These are phyloP conservation scores for Mormyrus lacerda DNA, from an alignment of 2,113 vertebrate genomes.

Conservation along the genomic window DNA sequence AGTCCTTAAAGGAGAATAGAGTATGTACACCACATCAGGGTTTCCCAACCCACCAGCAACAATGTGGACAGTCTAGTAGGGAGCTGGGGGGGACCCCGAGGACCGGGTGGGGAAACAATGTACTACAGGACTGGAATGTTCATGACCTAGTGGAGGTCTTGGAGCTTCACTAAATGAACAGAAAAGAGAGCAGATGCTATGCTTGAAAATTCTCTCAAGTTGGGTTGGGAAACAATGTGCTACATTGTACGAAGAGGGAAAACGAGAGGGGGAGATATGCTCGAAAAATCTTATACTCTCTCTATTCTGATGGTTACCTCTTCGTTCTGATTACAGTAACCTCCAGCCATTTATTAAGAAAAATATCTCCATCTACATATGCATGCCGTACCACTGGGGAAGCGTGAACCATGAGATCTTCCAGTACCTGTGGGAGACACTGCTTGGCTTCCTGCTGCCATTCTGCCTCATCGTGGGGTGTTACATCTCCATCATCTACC, in stretches of 20 bases:
- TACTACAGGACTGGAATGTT: not conserved
- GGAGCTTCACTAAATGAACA: not conserved
- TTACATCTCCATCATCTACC: slow-evolving; percentile 62
- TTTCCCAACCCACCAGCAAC: not conserved
- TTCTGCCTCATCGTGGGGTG: slow-evolving; percentile 66
- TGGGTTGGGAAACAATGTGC: no score
- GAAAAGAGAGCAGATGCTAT: not conserved
- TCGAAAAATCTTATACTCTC: not conserved
- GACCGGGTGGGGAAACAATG: not conserved
- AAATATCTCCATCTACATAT: slow-evolving; percentile 25
- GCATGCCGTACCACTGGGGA: slow-evolving; percentile 41
- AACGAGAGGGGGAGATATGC: not conserved
- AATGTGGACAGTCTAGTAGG: not conserved
- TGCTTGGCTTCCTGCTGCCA: slow-evolving; percentile 70
- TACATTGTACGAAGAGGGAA: no score
- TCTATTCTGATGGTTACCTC: not conserved
- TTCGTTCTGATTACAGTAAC: slow-evolving; percentile 30
- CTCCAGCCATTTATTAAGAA: accelerated
- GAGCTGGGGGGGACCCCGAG: not conserved
- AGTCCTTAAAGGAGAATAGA: not conserved
- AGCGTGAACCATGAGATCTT: slow-evolving; percentile 51
- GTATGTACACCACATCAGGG: not conserved
- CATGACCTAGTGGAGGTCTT: not conserved
- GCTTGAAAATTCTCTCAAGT: no score
- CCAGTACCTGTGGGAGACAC: slow-evolving; percentile 73